These are phyloP conservation scores for Urocitellus parryii DNA, from an alignment of 2,113 vertebrate genomes.

Conservation along the genomic window DNA sequence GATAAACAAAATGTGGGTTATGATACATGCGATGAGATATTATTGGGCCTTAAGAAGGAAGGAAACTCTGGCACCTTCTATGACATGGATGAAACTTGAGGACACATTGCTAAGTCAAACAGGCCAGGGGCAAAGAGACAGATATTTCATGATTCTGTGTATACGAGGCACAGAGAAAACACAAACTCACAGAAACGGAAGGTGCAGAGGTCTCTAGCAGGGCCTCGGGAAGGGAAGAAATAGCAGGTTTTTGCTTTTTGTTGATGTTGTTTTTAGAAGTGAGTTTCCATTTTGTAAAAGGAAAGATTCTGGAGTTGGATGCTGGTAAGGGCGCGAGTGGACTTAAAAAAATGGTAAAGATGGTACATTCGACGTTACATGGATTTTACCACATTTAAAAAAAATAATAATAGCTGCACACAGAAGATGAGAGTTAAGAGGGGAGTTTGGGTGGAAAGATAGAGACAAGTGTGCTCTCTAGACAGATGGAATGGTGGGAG, in stretches of 20 bases:
- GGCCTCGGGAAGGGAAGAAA: rapidly evolving
- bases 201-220: neutral
- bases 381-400: neutral
- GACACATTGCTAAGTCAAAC: neutral
- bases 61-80: neutral
- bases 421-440: neutral
- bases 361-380: neutral
- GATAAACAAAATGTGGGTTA: neutral
- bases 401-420: neutral
- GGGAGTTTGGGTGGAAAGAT: neutral
- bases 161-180: neutral
- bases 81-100: neutral
- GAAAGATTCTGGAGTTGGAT: neutral
- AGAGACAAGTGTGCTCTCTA: neutral
- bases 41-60: neutral
- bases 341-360: neutral
- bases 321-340: neutral
- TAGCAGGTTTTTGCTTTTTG: no score
- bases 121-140: neutral
- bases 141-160: neutral
- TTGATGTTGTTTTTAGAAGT: neutral
- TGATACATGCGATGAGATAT: neutral
- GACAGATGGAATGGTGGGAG: neutral
- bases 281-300: neutral
- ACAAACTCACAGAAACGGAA: neutral